Evolutionary conservation across 2,888 invertebrate species (phyloP).

Genomic region (Philhelius pedissequus): DNA sequence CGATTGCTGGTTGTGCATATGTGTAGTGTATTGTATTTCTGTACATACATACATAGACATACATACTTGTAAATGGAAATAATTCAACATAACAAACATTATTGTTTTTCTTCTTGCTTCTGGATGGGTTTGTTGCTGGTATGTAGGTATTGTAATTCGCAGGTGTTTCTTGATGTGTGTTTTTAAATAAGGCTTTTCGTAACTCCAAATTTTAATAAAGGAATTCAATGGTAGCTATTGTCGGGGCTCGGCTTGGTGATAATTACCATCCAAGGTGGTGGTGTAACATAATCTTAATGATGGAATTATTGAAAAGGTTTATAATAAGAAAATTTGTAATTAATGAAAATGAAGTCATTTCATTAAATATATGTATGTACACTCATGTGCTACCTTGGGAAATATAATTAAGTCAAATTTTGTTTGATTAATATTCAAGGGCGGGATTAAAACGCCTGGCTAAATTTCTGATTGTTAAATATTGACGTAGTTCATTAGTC

Average conservation of each 20-base stretch:
- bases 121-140: not conserved
- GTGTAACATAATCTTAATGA: not conserved
- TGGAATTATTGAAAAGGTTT: slow-evolving; percentile 3
- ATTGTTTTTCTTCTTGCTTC: no score
- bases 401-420: not conserved
- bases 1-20: slow-evolving; percentile 24
- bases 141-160: not conserved
- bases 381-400: not conserved
- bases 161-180: not conserved
- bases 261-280: not conserved
- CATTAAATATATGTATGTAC: not conserved
- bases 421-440: not conserved
- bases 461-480: no score
- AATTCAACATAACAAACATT: no score
- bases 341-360: not conserved
- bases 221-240: not conserved
- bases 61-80: no score
- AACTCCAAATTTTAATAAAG: not conserved
- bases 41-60: no score
- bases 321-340: not conserved
- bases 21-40: not conserved
- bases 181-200: not conserved
- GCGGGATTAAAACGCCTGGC: no score
- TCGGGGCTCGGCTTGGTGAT: no score
- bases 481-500: no score